Percentiles rank a stretch among this genome's conserved stretches.
Evolutionary conservation across 1,140 invertebrate genomes (phyloP).

Genomic region (Cherax destructor): DNA sequence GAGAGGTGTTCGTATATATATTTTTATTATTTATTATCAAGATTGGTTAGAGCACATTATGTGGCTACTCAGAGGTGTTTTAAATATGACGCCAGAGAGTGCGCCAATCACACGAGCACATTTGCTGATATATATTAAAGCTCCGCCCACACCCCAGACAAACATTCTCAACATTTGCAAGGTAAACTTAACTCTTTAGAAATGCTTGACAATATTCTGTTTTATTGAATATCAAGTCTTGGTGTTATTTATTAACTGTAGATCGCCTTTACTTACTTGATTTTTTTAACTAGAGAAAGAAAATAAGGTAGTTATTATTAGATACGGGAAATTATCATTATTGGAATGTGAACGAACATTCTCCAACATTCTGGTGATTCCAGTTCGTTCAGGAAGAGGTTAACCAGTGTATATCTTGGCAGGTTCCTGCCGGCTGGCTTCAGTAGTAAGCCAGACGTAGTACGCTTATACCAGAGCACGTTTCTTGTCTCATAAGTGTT

Average conservation of each 20-base stretch:
- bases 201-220: not conserved
- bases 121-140: not conserved
- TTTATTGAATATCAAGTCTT: too few relatives aligned
- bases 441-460: constrained; percentile 24
- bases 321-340: not conserved
- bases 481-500: not conserved
- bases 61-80: not conserved
- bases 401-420: not conserved
- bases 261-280: not conserved
- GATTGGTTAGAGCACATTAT: too few relatives aligned
- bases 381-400: constrained; percentile 18
- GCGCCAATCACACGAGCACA: not conserved
- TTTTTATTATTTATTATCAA: too few relatives aligned
- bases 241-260: too few relatives aligned
- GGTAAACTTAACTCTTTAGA: not conserved
- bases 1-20: too few relatives aligned
- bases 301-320: not conserved
- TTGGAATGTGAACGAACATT: constrained; percentile 60
- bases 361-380: constrained; percentile 37
- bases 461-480: not conserved
- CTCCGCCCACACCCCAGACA: constrained; percentile 33
- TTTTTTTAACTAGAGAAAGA: not conserved
- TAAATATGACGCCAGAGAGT: constrained; percentile 1
- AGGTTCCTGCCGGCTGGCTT: not conserved
- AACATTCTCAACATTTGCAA: not conserved